A percentile compares a stretch with the other conserved stretches of the same genome.
Conservation (phyloP, 2,888 invertebrate species). For the Flexamia atlantica region DNA sequence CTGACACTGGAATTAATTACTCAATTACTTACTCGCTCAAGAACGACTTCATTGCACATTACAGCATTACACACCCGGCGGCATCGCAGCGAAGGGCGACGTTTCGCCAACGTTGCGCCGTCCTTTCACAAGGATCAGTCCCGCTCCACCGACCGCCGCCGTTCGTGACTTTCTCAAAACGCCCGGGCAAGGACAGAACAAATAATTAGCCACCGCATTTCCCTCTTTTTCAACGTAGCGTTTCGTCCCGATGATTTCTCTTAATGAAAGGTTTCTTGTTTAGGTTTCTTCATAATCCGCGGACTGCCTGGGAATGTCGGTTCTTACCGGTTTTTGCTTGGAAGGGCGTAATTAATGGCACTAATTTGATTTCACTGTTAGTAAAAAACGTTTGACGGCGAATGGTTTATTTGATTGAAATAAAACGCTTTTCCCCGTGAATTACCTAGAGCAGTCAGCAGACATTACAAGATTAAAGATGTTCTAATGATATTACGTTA, state of each 20-base stretch:
- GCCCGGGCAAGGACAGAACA: conserved; percentile 22
- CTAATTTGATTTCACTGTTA: too few relatives aligned
- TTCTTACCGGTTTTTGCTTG: too few relatives aligned
- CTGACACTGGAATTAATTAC: neutral
- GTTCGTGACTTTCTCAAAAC: conserved; percentile 11
- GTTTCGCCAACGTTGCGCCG: conserved; percentile 7
- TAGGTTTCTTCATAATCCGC: neutral
- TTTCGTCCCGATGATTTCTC: neutral
- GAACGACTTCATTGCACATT: too few relatives aligned
- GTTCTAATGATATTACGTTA: too few relatives aligned
- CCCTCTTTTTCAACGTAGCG: conserved; percentile 13
- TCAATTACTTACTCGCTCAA: neutral
- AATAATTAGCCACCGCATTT: conserved; percentile 11
- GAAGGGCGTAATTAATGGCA: too few relatives aligned
- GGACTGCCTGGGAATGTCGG: neutral
- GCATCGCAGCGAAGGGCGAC: neutral
- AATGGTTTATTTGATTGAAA: too few relatives aligned
- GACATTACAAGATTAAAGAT: too few relatives aligned
- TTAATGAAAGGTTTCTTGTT: neutral
- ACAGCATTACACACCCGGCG: conserved; percentile 5
- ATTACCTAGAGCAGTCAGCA: too few relatives aligned
- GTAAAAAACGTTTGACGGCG: too few relatives aligned
- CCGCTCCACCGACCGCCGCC: conserved; percentile 2
- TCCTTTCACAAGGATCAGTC: conserved; percentile 35
- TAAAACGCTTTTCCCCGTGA: too few relatives aligned